Conservation (phyloP, 92 coral and sea anemone species). For the Siderastrea siderea region DNA sequence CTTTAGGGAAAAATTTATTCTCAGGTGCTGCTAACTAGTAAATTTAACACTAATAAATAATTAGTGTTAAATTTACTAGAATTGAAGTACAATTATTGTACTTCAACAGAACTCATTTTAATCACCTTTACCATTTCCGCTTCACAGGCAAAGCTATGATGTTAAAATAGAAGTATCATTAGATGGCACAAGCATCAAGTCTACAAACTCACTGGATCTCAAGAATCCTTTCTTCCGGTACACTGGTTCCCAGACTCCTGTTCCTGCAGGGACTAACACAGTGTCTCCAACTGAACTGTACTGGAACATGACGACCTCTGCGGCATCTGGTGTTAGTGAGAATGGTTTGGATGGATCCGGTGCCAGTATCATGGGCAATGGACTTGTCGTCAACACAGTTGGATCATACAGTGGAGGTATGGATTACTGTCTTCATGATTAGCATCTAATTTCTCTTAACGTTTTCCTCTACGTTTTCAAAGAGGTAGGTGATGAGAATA, state of each 20-base stretch:
- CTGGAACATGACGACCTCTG: constrained; percentile 80
- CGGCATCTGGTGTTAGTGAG: constrained; percentile 46
- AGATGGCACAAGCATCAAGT: constrained; percentile 87
- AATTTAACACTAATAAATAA: too few relatives aligned
- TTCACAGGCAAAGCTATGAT: constrained; percentile 93
- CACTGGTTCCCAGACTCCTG: constrained; percentile 85
- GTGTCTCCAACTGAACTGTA: constrained; percentile 94
- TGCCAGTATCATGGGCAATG: constrained; percentile 56
- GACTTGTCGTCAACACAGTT: constrained; percentile 53
- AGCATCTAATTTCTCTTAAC: too few relatives aligned
- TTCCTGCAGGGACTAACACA: constrained; percentile 91
- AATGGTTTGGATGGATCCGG: constrained; percentile 64
- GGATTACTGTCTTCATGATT: neutral
- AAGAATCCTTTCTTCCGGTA: constrained; percentile 97
- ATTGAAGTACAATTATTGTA: too few relatives aligned
- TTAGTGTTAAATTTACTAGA: too few relatives aligned
- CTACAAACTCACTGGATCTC: constrained; percentile 87
- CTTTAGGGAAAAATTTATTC: too few relatives aligned
- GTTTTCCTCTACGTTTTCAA: too few relatives aligned
- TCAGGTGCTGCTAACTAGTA: too few relatives aligned
- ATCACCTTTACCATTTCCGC: neutral
- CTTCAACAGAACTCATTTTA: neutral
- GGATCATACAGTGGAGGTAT: constrained; percentile 52
- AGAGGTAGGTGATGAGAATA: too few relatives aligned
- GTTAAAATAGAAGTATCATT: constrained; percentile 88